A percentile compares a stretch with the other conserved stretches of the same genome.
These are phyloP conservation scores for Drosophila barbarae DNA, from an alignment of 2,888 invertebrate species.

Conservation along the genomic window DNA sequence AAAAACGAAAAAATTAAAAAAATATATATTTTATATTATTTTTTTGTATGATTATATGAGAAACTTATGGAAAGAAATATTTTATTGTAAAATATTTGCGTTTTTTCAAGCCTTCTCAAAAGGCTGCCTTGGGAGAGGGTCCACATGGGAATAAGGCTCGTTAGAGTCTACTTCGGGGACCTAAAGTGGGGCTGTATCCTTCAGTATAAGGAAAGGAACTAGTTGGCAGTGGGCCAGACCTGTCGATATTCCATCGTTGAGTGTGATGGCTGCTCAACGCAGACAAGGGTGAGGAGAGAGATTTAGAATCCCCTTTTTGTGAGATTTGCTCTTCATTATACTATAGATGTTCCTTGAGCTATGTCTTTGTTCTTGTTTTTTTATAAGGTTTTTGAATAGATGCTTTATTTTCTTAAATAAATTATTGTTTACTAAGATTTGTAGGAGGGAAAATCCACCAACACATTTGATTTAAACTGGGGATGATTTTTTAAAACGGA, in stretches of 20 bases:
- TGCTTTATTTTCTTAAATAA: too few species aligned
- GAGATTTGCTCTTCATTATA: too few species aligned
- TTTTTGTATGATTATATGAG: not conserved
- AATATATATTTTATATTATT: not conserved
- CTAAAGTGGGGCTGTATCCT: too few species aligned
- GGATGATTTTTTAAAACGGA: not conserved
- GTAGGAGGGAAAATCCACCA: too few species aligned
- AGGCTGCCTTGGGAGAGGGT: conserved; percentile 83
- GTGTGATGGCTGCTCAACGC: conserved; percentile 82
- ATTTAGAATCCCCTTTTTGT: too few species aligned
- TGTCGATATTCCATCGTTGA: conserved; percentile 82
- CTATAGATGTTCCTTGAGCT: too few species aligned
- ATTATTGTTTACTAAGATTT: too few species aligned
- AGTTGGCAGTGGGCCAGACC: conserved; percentile 84
- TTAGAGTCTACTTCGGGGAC: too few species aligned
- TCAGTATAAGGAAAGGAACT: conserved; percentile 80
- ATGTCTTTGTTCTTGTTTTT: conserved; percentile 4
- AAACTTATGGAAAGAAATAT: not conserved
- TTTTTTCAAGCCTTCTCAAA: conserved; percentile 15
- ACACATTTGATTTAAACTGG: too few species aligned
- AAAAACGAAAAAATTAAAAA: conserved; percentile 19
- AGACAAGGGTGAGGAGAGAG: too few species aligned
- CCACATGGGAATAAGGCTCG: conserved; percentile 81
- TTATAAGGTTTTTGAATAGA: too few species aligned
- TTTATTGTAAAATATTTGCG: not conserved